Percentiles rank a stretch among this genome's conserved stretches.
phyloP scores from a whole-genome alignment of 2,113 vertebrate species.

The Bufo bufo region DNA sequence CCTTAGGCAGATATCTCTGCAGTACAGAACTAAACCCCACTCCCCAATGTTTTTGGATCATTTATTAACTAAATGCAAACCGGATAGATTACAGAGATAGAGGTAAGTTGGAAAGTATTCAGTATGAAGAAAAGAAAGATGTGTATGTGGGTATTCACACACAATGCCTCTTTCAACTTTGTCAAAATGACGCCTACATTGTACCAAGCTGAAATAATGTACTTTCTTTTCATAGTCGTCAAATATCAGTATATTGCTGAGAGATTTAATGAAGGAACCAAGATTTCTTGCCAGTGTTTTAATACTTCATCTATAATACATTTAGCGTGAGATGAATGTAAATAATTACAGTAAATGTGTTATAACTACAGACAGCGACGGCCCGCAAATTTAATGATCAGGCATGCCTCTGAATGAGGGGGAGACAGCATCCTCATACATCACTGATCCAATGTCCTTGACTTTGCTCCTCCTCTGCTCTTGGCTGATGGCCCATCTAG shows the following conservation, averaged over 20 bases:
- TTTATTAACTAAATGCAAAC: not conserved
- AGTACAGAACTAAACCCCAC: too few species aligned
- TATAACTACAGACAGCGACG: not conserved
- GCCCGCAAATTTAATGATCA: not conserved
- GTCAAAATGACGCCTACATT: not conserved
- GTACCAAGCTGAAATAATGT: not conserved
- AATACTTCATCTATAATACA: not conserved
- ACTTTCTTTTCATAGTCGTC: not conserved
- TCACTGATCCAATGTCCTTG: constrained; percentile 9
- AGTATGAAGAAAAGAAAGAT: not conserved
- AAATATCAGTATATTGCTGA: not conserved
- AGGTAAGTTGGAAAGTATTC: not conserved
- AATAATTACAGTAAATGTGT: not conserved
- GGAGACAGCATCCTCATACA: constrained; percentile 23
- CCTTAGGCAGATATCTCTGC: too few species aligned
- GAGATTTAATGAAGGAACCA: not conserved
- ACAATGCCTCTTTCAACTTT: not conserved
- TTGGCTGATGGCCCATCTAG: constrained; percentile 37
- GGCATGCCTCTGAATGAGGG: not conserved
- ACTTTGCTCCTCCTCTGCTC: constrained; percentile 36
- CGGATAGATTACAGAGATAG: not conserved
- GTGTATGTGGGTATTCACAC: not conserved
- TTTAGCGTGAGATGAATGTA: not conserved
- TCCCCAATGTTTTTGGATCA: not conserved
- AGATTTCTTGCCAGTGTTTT: not conserved